A percentile compares a stretch with the other conserved stretches of the same genome.
Evolutionary conservation across 1,140 invertebrate genomes (phyloP).

Genomic region (Temnothorax curvispinosus): DNA sequence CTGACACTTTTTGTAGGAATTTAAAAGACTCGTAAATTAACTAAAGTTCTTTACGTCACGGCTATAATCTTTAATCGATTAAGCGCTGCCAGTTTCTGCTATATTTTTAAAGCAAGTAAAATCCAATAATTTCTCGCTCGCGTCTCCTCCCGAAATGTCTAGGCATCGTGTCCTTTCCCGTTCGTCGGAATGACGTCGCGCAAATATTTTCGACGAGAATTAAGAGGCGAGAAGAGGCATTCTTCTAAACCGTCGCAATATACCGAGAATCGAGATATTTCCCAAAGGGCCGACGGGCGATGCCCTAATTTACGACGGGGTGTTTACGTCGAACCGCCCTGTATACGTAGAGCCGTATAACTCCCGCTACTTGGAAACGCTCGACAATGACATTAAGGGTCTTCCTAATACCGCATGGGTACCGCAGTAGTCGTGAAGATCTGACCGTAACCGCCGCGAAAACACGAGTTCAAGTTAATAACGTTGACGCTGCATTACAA

Average conservation of each 20-base stretch:
- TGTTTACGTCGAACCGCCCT: constrained; percentile 20
- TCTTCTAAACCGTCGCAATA: constrained; percentile 10
- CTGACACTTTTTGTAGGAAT: not conserved
- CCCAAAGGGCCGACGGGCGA: not conserved
- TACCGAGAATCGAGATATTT: constrained; percentile 6
- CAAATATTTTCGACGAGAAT: constrained; percentile 35
- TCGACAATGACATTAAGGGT: constrained; percentile 62
- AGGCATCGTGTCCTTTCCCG: not conserved
- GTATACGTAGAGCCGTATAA: not conserved
- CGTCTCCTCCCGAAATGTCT: not conserved
- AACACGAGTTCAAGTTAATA: constrained; percentile 42
- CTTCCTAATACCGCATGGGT: constrained; percentile 17
- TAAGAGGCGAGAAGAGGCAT: not conserved
- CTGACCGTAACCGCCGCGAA: constrained; percentile 13
- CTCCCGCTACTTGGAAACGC: constrained; percentile 17
- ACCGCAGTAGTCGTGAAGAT: not conserved
- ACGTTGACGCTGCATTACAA: not conserved
- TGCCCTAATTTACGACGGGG: constrained; percentile 49
- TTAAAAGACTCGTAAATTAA: not conserved
- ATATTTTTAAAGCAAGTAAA: constrained; percentile 9
- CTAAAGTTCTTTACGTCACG: not conserved
- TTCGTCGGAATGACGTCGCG: constrained; percentile 1
- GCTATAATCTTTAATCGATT: not conserved
- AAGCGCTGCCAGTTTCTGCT: not conserved
- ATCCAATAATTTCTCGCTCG: constrained; percentile 21